Evolutionary conservation across 2,113 vertebrate genomes (phyloP), one percentile per base, ranked within the genome.

Genomic region (Greenwoodochromis staneri): DNA sequence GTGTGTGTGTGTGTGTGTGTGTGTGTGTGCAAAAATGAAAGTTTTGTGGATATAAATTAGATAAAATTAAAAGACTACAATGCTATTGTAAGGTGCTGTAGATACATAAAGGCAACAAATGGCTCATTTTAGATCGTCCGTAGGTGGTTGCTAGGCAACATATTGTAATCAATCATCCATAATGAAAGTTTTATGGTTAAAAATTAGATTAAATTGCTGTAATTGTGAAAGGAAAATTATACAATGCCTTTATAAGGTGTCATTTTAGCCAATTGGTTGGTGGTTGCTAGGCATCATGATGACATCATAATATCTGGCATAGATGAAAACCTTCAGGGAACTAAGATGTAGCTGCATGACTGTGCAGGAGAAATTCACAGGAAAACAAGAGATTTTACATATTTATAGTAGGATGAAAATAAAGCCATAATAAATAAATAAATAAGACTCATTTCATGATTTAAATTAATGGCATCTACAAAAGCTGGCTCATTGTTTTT

Each of bases 91-190:
- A 12, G 24, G 0, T 49, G 2, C 5, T 49, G 42, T 9, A 49
- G 0, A 47, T 31, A 19, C 24, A 76, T 47, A 47, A 29, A 47
- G 14, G 24, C 71, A 3, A 76, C 24, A 47, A 47, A 76, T 47
- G 71, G 24, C 1, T 17, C 14, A 29, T 73, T 47, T 73, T 3
- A 76, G 9, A 17, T 7, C 2, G 2, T 76, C 16, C 0, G 0
- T 76, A 29, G 24, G 24, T 47, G 69, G 69, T 76, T 76, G 24
- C 71, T 29, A 47, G 24, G 42, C 42, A 76, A 29, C 42, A 31
- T 19, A 24, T 71, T 40, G 13, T 47, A 29, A 76, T 45, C 9
- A 47, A 29, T 47, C 0, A 0, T 29, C 8, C 24, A 76, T 76
- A 47, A 76, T 73, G 21, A 47, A 76, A 47, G 24, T 29, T 76